These are phyloP conservation scores for Gadopsis marmoratus DNA, from an alignment of 2,797 vertebrate genomes.

Conservation along the genomic window DNA sequence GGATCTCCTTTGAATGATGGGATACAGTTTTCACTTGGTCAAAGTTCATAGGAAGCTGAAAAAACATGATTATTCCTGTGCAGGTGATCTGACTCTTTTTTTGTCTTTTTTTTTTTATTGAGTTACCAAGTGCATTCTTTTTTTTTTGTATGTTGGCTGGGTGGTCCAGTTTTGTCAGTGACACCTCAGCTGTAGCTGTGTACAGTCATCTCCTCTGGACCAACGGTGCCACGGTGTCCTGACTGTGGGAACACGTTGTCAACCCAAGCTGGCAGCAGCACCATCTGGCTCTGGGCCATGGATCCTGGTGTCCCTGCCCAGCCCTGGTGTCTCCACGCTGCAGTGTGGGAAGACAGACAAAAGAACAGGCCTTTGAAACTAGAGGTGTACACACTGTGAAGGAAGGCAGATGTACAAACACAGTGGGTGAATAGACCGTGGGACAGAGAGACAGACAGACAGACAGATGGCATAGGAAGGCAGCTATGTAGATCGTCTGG, in stretches of 20 bases:
- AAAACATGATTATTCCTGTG: neutral
- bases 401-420: conserved; percentile 60
- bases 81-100: neutral
- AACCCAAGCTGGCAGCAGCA: conserved; percentile 38
- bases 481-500: conserved; percentile 18
- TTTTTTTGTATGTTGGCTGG: neutral
- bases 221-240: conserved; percentile 57
- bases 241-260: conserved; percentile 56
- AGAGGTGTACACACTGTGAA: conserved; percentile 26
- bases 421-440: conserved; percentile 14
- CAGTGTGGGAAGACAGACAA: conserved; percentile 30
- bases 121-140: neutral
- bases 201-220: conserved; percentile 40
- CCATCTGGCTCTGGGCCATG: conserved; percentile 41
- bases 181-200: conserved; percentile 35
- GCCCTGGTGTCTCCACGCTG: conserved; percentile 44
- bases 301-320: conserved; percentile 24
- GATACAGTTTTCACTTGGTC: conserved; percentile 2
- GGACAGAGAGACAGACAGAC: conserved; percentile 16
- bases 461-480: conserved; percentile 15
- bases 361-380: conserved; percentile 30
- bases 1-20: conserved; percentile 18
- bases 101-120: neutral
- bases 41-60: conserved; percentile 21
- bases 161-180: conserved; percentile 27